Evolutionary conservation across 2,113 vertebrate genomes (phyloP), one percentile per base, ranked within the genome.

Genomic region (Phaetusa simplex): DNA sequence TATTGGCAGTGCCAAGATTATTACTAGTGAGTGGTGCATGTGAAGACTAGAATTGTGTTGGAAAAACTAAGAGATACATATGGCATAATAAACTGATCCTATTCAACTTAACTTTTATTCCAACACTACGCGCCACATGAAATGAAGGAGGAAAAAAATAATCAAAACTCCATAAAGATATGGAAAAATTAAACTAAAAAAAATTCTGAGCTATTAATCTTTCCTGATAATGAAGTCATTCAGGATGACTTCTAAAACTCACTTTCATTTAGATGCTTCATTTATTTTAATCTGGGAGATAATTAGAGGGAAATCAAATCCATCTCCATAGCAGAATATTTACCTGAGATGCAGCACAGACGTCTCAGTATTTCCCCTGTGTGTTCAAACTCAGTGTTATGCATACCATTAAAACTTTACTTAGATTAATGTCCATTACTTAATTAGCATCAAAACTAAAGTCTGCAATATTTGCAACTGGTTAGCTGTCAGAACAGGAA

Each of bases 261-360:
- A 90, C 95, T 95, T 97, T 94, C 94, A 94, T 97, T 97, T 95
- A 97, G 90, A 95, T 93, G 96, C 96, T 96, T 97, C 96, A 88
- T 98, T 97, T 97, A 95, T 98, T 98, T 98, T 97, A 97, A 98
- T 97, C 97, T 97, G 86, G 85, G 91, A 97, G 92, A 95, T 97
- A 98, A 98, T 98, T 97, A 98, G 96, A 94, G 82, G 82, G 78
- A 98, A 97, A 97, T 97, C 95, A 97, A 97, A 98, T 87, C 86
- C 76, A 62, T 92, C 92, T 95, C 95, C 85, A 83, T 55, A 95
- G 97, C 86, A 72, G 67, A 94, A 90, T 88, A 97, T 97, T 94
- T 97, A 96, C 97, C 95, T 95, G 90, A 84, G 53, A 73, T 55
- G 45, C n/a, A 84, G 83, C 69, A 81, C 78, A 90, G 80, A 88